These are phyloP conservation scores for Oophaga pumilio DNA, from an alignment of 2,113 vertebrate genomes.

Conservation along the genomic window DNA sequence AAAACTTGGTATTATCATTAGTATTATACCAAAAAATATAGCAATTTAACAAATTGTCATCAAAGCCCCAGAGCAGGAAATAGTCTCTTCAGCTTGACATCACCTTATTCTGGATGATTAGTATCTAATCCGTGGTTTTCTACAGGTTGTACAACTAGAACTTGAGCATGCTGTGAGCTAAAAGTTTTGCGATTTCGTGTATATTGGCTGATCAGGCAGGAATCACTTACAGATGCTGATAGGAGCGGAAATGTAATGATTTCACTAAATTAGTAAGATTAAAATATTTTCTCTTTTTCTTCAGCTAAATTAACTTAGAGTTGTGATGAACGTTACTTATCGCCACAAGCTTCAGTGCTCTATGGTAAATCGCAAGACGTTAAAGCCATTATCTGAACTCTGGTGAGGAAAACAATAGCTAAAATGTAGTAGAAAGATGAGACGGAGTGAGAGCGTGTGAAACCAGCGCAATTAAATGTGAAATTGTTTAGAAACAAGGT, in stretches of 20 bases:
- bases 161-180: too few relatives aligned
- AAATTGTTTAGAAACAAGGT: constrained; percentile 10
- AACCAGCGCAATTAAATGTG: constrained; percentile 24
- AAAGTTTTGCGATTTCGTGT: too few relatives aligned
- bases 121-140: too few relatives aligned
- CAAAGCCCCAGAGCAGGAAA: too few relatives aligned
- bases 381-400: constrained; percentile 18
- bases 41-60: too few relatives aligned
- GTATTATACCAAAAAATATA: too few relatives aligned
- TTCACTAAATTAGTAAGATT: neutral
- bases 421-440: constrained; percentile 39
- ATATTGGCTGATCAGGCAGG: too few relatives aligned
- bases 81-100: too few relatives aligned
- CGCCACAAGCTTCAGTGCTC: neutral
- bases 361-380: neutral
- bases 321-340: neutral
- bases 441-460: constrained; percentile 40
- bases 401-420: constrained; percentile 40
- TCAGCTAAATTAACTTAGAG: too few relatives aligned
- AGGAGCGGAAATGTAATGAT: neutral
- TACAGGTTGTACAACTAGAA: too few relatives aligned
- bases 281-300: neutral
- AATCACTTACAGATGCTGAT: neutral
- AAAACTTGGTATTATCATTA: too few relatives aligned
- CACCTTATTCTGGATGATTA: too few relatives aligned